Evolutionary conservation across 2,113 vertebrate species (phyloP), one percentile per base, ranked within the genome.

Genomic region (Sorex araneus): DNA sequence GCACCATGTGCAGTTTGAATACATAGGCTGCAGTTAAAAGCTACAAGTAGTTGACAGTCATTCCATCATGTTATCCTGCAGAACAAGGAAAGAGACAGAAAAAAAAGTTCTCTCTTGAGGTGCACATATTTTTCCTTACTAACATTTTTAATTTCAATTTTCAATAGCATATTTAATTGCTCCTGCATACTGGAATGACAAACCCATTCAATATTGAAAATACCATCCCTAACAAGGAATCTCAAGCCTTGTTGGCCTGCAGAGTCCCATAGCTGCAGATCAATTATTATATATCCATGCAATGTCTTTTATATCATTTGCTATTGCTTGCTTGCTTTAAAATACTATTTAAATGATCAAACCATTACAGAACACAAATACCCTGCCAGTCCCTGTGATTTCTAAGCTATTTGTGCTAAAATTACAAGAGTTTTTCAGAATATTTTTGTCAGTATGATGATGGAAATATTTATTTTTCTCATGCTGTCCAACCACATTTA

Each of bases 141-240:
- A 15, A 93, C 32, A 57, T 93, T 97, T 94, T 91, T 66, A 81
- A 91, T 74, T 95, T 93, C 64, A 79, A 63, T 93, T 77, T 96
- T 91, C 84, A 0, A 19, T 78, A 83, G 90, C 93, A 83, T 30
- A 69, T 81, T 94, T 89, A 76, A 50, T 84, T 94, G 57, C 75
- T 43, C 89, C 43, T 74, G 76, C 85, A 93, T 86, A 83, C 27
- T 95, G 30, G 36, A 73, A 84, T 76, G 54, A 45, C 74, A 85
- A 84, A 80, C 77, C 77, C 27, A 90, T 60, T 90, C 78, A 66
- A 5, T 45, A 40, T 79, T 86, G 27, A 90, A 87, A 75, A 60
- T 82, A 36, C 54, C 50, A 21, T 93, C 9, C 21, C 76, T 21
- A 64, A 45, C 91, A 93, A 93, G 5, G 32, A 94, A 89, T 76